Percentiles rank a stretch among this genome's conserved stretches.
These are phyloP conservation scores for Drymodes brunneopygia DNA, from an alignment of 2,113 vertebrate species.

Conservation along the genomic window DNA sequence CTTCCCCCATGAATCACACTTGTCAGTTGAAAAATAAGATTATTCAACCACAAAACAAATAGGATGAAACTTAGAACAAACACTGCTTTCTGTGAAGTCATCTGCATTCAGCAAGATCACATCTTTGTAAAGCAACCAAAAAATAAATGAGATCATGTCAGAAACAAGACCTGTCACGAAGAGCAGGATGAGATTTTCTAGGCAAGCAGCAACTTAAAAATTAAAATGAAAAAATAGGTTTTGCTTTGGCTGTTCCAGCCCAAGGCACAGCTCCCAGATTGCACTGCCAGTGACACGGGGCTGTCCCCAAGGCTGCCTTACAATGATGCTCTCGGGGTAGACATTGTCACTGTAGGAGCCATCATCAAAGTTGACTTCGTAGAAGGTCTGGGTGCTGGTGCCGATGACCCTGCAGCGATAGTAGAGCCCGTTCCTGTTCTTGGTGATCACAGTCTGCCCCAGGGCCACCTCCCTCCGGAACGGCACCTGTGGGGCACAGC, in stretches of 20 bases:
- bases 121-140: background rate
- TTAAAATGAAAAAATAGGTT: background rate
- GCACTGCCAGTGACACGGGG: background rate
- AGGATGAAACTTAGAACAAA: conserved; percentile 3
- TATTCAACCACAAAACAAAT: conserved; percentile 44
- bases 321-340: conserved; percentile 88
- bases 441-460: conserved; percentile 89
- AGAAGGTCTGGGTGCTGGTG: conserved; percentile 84
- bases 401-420: conserved; percentile 90
- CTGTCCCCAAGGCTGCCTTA: conserved; percentile 63
- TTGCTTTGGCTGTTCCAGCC: background rate
- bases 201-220: background rate
- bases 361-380: conserved; percentile 94
- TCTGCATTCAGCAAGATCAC: background rate
- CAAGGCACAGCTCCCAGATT: accelerated
- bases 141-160: background rate
- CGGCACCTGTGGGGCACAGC: background rate
- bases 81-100: background rate
- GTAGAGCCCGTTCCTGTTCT: conserved; percentile 86
- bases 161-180: background rate
- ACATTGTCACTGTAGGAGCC: conserved; percentile 97
- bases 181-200: background rate
- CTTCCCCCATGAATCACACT: conserved; percentile 11
- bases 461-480: conserved; percentile 71
- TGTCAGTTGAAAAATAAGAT: conserved; percentile 32